Conservation (phyloP, 2,888 invertebrate species). For the Herminia tarsipennalis region DNA sequence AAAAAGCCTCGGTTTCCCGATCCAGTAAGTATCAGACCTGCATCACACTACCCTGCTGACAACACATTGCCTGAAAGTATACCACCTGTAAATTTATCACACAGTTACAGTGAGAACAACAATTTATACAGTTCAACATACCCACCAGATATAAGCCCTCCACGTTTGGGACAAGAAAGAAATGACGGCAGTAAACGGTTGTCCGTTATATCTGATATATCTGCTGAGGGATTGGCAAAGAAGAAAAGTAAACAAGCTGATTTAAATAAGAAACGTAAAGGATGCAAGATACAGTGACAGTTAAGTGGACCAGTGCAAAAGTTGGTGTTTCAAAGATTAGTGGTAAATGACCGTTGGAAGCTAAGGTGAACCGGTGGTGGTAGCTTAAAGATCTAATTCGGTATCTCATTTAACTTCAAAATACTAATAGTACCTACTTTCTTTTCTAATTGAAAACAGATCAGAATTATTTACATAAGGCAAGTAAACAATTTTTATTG, state of each 20-base stretch:
- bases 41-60: slow-evolving; percentile 77
- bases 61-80: slow-evolving; percentile 49
- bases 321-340: slow-evolving; percentile 10
- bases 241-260: slow-evolving; percentile 75
- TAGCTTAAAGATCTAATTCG: neutral
- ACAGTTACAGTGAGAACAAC: slow-evolving; percentile 78
- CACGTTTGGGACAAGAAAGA: slow-evolving; percentile 46
- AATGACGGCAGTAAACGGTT: slow-evolving; percentile 69
- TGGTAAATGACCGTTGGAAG: slow-evolving; percentile 1
- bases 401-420: neutral
- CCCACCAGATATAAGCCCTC: slow-evolving; percentile 55
- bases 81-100: slow-evolving; percentile 55
- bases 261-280: slow-evolving; percentile 73
- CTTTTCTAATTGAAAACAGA: too few relatives aligned
- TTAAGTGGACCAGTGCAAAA: slow-evolving; percentile 6
- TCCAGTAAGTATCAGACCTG: slow-evolving; percentile 78
- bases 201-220: slow-evolving; percentile 80
- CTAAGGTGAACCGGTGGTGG: neutral
- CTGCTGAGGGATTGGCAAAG: slow-evolving; percentile 75
- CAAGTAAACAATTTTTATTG: too few relatives aligned
- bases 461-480: too few relatives aligned
- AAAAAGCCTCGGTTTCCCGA: slow-evolving; percentile 82
- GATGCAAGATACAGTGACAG: slow-evolving; percentile 77
- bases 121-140: slow-evolving; percentile 74
- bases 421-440: too few relatives aligned